Conservation (phyloP, 2,888 invertebrate species). For the Amphipyra tragopoginis region DNA sequence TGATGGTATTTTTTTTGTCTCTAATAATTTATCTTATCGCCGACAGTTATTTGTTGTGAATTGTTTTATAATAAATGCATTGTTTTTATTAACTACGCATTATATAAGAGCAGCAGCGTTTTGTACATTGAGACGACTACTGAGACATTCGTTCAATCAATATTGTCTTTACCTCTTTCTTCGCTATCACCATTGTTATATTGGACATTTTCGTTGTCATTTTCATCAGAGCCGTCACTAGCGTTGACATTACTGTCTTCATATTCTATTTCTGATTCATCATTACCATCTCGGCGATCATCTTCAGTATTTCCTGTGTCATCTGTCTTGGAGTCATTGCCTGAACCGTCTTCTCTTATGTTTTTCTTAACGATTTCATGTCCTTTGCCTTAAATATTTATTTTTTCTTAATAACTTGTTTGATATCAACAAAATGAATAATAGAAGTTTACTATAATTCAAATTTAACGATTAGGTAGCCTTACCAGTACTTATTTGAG, state of each 20-base stretch:
- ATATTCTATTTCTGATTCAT: background rate
- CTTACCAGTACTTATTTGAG: constrained; percentile 10
- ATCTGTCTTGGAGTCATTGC: too few relatives aligned
- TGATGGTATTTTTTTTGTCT: too few relatives aligned
- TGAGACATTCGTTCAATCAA: too few relatives aligned
- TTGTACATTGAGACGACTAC: too few relatives aligned
- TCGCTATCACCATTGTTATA: too few relatives aligned
- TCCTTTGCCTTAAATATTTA: constrained; percentile 15
- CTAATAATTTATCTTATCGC: too few relatives aligned
- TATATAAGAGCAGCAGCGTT: too few relatives aligned
- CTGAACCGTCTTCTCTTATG: background rate
- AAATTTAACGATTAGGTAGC: too few relatives aligned
- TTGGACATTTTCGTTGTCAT: background rate
- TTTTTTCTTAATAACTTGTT: background rate
- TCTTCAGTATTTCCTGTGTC: background rate
- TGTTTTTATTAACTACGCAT: too few relatives aligned
- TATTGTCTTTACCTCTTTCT: too few relatives aligned
- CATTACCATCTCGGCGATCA: background rate
- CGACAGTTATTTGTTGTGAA: too few relatives aligned
- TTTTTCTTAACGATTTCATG: constrained; percentile 6
- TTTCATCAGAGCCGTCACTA: background rate
- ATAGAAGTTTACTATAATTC: background rate
- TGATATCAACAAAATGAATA: background rate
- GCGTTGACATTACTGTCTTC: background rate
- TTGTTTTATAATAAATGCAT: too few relatives aligned